Base-by-base conservation (phyloP, 2,113 vertebrate genomes). In the Tautogolabrus adspersus region DNA sequence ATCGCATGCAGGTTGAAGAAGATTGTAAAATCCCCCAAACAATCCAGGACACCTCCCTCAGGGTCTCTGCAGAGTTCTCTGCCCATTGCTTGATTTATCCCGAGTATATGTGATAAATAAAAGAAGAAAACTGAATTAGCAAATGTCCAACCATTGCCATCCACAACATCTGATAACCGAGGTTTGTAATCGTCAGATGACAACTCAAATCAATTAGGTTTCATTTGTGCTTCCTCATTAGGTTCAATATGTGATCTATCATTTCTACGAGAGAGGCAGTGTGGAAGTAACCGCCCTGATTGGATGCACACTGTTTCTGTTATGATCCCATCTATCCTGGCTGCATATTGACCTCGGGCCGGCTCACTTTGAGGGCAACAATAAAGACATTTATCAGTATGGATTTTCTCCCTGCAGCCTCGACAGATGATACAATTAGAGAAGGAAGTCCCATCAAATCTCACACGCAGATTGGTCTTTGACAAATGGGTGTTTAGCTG, bases 341-440 rank as follows among this genome's bases (percentile, higher is more conserved):
- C 40, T 57, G 67, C 19, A 23, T 70, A 78, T 59, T 70, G 75
- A 77, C 73, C 51, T 34, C 37, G 51, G 23, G 59, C 67, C 66
- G 19, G 40, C 23, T 55, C 44, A 80, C 63, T 59, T 73, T 62
- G 68, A 79, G 67, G 63, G 55, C 62, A 76, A 78, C 77, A 79
- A 86, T 80, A 21, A 66, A 77, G 58, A 76, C 79, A 86, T 87
- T 71, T 79, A 82, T 90, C 80, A 85, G 26, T 77, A 86, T 87
- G 60, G 78, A 86, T 90, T 88, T 82, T 71, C 71, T 66, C 64
- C 75, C 75, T 46, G 30, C 60, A 51, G 57, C 61, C 40, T 62
- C 4, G 22, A 57, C 64, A 60, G 59, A 52, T 58, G 55, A 62
- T 66, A 69, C 82, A 82, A 68, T 68, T 71, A 72, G 58, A 67